Evolutionary conservation across 2,888 invertebrate genomes (phyloP).

Genomic region (Hypena proboscidalis): DNA sequence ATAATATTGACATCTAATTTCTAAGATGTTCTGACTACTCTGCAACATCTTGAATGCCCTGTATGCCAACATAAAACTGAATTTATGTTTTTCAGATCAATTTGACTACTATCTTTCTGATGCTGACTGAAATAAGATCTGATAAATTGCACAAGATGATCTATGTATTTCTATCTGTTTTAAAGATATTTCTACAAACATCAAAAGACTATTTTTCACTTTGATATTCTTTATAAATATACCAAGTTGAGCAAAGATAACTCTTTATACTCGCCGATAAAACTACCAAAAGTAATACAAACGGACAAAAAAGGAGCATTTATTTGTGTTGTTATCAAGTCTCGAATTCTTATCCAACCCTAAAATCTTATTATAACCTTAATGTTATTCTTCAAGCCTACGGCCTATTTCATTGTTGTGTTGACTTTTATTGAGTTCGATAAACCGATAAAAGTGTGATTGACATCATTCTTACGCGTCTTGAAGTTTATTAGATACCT

Average conservation of each 20-base stretch:
- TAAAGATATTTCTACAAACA: too few species aligned
- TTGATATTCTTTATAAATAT: too few species aligned
- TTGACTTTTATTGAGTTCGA: conserved; percentile 8
- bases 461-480: conserved; percentile 17
- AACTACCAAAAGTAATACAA: conserved; percentile 18
- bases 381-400: conserved; percentile 21
- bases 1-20: too few species aligned
- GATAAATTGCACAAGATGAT: too few species aligned
- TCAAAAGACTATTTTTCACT: too few species aligned
- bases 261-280: conserved; percentile 32
- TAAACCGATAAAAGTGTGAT: conserved; percentile 18
- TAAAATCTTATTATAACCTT: conserved; percentile 17
- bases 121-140: too few species aligned
- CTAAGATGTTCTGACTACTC: too few species aligned
- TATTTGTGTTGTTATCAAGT: conserved; percentile 21
- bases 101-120: too few species aligned
- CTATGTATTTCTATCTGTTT: too few species aligned
- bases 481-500: conserved; percentile 10
- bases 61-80: too few species aligned
- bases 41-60: too few species aligned
- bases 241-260: conserved; percentile 10
- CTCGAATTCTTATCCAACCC: conserved; percentile 24
- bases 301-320: conserved; percentile 23
- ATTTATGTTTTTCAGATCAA: too few species aligned
- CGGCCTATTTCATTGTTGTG: conserved; percentile 12